Conservation (phyloP, 2,888 invertebrate genomes). For the Crioceris asparagi region DNA sequence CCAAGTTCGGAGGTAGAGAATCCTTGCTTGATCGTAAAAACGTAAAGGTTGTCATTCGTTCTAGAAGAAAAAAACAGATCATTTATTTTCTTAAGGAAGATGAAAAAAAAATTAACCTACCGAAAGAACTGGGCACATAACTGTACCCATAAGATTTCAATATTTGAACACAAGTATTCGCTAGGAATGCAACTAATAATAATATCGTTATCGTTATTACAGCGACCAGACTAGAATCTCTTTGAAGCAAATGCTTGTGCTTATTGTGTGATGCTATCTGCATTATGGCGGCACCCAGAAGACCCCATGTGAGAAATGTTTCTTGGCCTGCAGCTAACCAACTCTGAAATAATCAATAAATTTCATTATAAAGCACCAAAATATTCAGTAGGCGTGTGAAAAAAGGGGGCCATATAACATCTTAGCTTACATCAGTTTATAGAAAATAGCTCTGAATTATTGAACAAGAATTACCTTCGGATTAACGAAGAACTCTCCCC, state of each 20-base stretch:
- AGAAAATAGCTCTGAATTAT: no score
- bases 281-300: conserved; percentile 70
- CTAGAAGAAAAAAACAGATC: conserved; percentile 36
- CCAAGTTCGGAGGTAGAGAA: conserved; percentile 49
- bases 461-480: conserved; percentile 64
- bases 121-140: conserved; percentile 77
- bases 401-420: no score
- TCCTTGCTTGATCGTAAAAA: conserved; percentile 57
- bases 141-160: conserved; percentile 60
- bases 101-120: conserved; percentile 42
- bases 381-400: no score
- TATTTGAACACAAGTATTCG: conserved; percentile 73
- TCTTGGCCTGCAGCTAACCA: conserved; percentile 87
- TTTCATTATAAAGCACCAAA: no score
- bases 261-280: conserved; percentile 69
- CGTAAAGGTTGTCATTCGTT: conserved; percentile 57
- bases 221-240: conserved; percentile 57
- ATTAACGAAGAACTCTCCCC: conserved; percentile 78
- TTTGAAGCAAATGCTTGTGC: conserved; percentile 50
- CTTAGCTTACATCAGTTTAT: no score
- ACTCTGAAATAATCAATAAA: conserved; percentile 47
- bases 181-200: conserved; percentile 65
- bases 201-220: conserved; percentile 65
- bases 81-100: background rate
- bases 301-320: conserved; percentile 79